Base-by-base conservation (phyloP, 2,797 vertebrate species). In the Cirrhinus molitorella region DNA sequence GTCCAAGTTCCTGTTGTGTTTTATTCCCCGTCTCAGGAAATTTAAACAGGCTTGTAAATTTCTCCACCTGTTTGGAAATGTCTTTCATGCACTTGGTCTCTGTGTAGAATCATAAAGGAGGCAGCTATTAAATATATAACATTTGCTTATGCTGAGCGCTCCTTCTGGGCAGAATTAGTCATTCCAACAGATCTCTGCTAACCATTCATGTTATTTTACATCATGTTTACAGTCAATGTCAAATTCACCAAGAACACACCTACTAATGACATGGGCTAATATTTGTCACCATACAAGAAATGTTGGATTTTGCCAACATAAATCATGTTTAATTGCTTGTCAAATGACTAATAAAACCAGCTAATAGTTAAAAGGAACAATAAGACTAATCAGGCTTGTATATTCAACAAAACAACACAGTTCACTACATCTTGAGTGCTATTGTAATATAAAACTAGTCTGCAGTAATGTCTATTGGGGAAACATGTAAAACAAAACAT, bases 51-150 rank as follows among this genome's bases (percentile, higher is more conserved):
- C 89, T 91, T 91, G 93, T 92, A 93, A 90, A 93, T 94, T 93
- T 92, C 93, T 93, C 92, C 93, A 95, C 93, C 93, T 93, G 93
- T 92, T 95, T 94, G 92, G 92, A 94, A 93, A 93, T 89, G 87
- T 92, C 83, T 93, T 90, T 90, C 85, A 91, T 88, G 88, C 23
- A 34, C 90, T 89, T 90, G 81, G 88, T 91, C 91, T 82, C 89
- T 91, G 93, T 91, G 85, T 91, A 92, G 88, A 90, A 91, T 94
- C 92, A 91, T 82, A 91, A 92, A 89, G 81, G 72, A 89, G 84
- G 85, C 74, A 65, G 76, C 90, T 91, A 93, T 92, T 91, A 89
- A 94, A 93, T 90, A 91, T 93, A 91, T 90, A 89, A 92, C 88
- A 67, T 91, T 83, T 90, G 90, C 84, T 87, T 87, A 87, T 83